These are phyloP conservation scores for Tympanoctomys barrerae DNA, from an alignment of 2,797 vertebrate genomes.

Conservation along the genomic window DNA sequence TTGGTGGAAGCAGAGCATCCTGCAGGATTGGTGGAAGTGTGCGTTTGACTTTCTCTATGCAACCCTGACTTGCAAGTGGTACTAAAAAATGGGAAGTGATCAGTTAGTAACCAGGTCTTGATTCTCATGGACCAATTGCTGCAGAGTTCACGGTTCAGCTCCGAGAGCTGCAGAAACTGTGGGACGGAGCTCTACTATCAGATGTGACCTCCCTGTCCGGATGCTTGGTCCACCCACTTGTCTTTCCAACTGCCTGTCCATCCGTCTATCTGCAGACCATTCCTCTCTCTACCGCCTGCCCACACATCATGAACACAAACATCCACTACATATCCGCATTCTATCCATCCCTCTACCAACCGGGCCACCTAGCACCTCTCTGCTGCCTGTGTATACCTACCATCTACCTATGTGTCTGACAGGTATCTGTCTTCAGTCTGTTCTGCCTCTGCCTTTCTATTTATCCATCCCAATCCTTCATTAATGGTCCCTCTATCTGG, in stretches of 20 bases:
- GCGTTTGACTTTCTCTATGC: not conserved
- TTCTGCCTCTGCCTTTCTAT: not conserved
- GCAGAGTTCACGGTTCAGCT: rapidly evolving
- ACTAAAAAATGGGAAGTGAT: not conserved
- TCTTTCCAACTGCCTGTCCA: no score
- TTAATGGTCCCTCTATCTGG: not conserved
- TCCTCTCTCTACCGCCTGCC: not conserved
- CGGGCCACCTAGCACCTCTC: not conserved
- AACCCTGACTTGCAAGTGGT: not conserved
- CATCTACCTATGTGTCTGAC: not conserved
- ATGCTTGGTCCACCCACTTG: not conserved
- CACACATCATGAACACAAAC: no score
- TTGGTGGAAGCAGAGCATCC: not conserved
- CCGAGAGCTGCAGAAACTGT: no score
- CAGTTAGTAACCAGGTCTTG: not conserved
- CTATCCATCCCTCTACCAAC: not conserved
- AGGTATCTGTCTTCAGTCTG: not conserved
- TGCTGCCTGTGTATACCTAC: not conserved
- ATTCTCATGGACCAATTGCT: not conserved
- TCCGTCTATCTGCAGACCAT: no score
- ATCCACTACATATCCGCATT: not conserved
- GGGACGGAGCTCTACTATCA: not conserved
- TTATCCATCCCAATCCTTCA: not conserved
- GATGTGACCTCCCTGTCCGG: not conserved
- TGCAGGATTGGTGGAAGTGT: no score